Base-by-base conservation (phyloP, 2,888 invertebrate species). In the Cheilosia scutellata region DNA sequence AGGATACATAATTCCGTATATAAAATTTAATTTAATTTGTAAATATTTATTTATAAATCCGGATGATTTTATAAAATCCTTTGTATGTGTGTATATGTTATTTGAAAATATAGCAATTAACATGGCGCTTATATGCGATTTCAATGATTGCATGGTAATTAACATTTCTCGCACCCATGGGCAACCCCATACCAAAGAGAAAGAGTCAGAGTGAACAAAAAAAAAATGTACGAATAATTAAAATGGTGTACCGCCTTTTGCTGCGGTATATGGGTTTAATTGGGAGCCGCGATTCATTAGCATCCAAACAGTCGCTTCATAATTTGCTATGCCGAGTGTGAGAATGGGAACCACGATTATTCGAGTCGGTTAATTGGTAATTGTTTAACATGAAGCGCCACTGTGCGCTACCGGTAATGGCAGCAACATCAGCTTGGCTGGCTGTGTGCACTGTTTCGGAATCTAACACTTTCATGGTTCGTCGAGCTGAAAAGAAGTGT, bases 381-480 rank as follows among this genome's bases (percentile, higher is more conserved):
- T 49, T 60, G 58, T 51, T 51, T 29, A 5, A n/a, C 16, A 4
- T 6, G 5, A 60, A 27, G 42, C 58, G 33, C 47, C 58, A 57
- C 20, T n/a, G 29, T 27, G 49, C 11, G 53, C 53, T 40, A 25
- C 55, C 42, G 44, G 51, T 29, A 53, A 6, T 7, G 16, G 20
- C 47, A 20, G 16, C 16, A 25, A 25, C 63, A 51, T 27, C 2
- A 49, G n/a, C 5, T 33, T 1, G 16, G 33, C n/a, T 5, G 25
- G 4, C 20, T 20, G 20, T 51, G 47, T 65, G 65, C 49, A 51
- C 37, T 37, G 49, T 7, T 27, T 31, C 27, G 57, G 33, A 7
- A 29, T 62, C 51, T 51, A 33, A 72, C 78, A 63, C 62, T 70
- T 78, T 78, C 70, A 78, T 63, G 78, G 78, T 78, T 70, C 78